These are phyloP conservation scores for Noturus placidus DNA, from an alignment of 2,113 vertebrate genomes.

Conservation along the genomic window DNA sequence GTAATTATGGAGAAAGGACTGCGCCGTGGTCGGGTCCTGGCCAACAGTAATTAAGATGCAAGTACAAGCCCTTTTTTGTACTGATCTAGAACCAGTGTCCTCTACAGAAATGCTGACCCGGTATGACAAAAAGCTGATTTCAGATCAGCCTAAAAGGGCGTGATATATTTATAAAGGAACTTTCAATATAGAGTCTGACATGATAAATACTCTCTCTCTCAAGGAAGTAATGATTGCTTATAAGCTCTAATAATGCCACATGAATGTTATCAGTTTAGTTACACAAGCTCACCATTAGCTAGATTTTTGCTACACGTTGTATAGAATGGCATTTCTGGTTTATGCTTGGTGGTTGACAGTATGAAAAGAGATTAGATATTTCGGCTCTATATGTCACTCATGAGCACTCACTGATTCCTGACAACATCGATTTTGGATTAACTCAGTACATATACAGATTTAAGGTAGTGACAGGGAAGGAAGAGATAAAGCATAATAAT, in stretches of 20 bases:
- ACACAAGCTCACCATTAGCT: too few relatives aligned
- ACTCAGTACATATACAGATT: neutral
- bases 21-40: neutral
- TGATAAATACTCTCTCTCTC: neutral
- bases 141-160: neutral
- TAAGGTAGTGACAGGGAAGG: neutral
- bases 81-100: neutral
- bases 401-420: neutral
- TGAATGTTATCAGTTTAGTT: neutral
- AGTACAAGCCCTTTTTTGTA: neutral
- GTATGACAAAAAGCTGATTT: neutral
- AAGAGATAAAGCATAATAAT: conserved; percentile 17
- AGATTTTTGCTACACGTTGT: neutral
- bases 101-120: neutral
- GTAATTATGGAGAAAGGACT: conserved; percentile 54
- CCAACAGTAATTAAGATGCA: conserved; percentile 50
- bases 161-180: neutral
- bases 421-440: neutral
- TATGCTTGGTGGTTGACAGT: neutral
- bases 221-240: neutral
- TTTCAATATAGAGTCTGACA: neutral
- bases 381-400: neutral
- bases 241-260: neutral
- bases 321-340: neutral
- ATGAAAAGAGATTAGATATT: neutral